Evolutionary conservation across 2,888 invertebrate species (phyloP).

Genomic region (Poecilus cupreus): DNA sequence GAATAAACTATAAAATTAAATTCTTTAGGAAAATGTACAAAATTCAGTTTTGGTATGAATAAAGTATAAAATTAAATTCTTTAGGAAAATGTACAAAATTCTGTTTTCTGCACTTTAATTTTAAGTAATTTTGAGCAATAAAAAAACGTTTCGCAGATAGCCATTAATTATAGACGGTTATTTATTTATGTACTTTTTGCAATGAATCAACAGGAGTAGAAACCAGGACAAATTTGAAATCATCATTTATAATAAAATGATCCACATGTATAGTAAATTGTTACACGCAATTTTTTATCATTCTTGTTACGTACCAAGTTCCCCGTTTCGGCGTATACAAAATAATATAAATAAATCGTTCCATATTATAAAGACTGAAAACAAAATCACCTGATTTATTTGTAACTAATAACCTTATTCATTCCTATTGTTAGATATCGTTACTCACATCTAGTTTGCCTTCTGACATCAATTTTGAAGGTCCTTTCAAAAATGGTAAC

Average conservation of each 20-base stretch:
- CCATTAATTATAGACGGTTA: too few relatives aligned
- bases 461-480: conserved; percentile 40
- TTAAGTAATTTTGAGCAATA: too few relatives aligned
- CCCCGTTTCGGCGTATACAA: background rate
- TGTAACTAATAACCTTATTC: conserved; percentile 11
- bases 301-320: background rate
- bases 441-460: conserved; percentile 41
- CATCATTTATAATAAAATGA: background rate
- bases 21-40: too few relatives aligned
- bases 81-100: too few relatives aligned
- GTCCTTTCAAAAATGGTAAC: conserved; percentile 43
- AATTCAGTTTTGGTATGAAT: too few relatives aligned
- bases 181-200: background rate
- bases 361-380: conserved; percentile 25
- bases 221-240: background rate
- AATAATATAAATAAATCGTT: conserved; percentile 15
- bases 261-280: background rate
- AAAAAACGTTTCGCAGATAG: too few relatives aligned
- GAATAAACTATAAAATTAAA: too few relatives aligned
- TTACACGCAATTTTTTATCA: conserved; percentile 14
- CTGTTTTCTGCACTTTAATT: too few relatives aligned
- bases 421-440: conserved; percentile 40
- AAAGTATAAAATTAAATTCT: too few relatives aligned
- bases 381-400: conserved; percentile 24
- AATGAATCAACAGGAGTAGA: background rate